Base-by-base conservation (phyloP, 2,113 vertebrate species). In the Thymallus thymallus region DNA sequence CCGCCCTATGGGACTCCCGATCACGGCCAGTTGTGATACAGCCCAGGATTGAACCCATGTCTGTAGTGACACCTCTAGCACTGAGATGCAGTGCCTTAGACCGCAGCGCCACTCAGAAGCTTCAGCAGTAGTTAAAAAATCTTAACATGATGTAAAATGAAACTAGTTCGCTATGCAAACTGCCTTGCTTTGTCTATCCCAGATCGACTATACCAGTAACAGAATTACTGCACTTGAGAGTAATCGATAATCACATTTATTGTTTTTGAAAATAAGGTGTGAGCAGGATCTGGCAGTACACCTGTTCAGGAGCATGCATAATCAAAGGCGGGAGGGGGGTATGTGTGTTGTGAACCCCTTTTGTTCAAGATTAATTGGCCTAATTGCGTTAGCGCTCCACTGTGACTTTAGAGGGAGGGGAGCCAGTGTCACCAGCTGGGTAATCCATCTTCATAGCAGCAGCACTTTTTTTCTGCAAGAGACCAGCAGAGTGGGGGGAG, bases 381-480 rank as follows among this genome's bases (percentile, higher is more conserved):
- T 93, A 93, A 94, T 94, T 92, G 92, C 85, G 74, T 87, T 90
- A 91, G 86, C 75, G 60, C 86, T 91, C 86, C 80, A 79, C 76
- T 71, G 85, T 84, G 83, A 86, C 79, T 88, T 71, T 75, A 46
- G 84, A 79, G 75, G 80, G 77, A 77, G 87, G 80, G 80, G 88
- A 88, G 83, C 78, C 18, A 23, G 83, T 91, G 86, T 90, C 88
- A 88, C 77, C 89, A 88, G 88, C 82, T 84, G 81, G 73, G 35
- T 93, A 90, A 93, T 93, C 88, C 90, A 84, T 92, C 91, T 94
- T 94, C 91, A 92, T 94, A 91, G 89, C 84, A 55, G 76, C 92
- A 87, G 87, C 78, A 76, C 72, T 88, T 83, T 87, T 92, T 90
- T 41, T 76, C 81, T 77, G 81, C 82, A 73, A 83, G 82, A 72